These are phyloP conservation scores for Siderastrea siderea DNA, from an alignment of 92 coral and sea anemone species.

Conservation along the genomic window DNA sequence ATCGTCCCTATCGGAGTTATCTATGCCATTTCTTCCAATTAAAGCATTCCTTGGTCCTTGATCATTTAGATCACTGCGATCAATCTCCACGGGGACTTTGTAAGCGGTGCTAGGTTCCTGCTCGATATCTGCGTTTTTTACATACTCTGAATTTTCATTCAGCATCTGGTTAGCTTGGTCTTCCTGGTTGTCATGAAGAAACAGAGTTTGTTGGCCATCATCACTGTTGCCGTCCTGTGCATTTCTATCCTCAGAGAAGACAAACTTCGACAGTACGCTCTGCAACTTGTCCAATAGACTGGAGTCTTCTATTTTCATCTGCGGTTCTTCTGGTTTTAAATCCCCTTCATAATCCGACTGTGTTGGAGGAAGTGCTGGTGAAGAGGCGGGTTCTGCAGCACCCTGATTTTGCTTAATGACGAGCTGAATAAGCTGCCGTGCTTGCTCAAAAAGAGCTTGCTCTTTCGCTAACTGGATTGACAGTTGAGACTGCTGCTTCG, in stretches of 20 bases:
- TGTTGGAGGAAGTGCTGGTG: neutral
- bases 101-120: neutral
- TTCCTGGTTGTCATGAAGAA: conserved; percentile 7
- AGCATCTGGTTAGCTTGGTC: conserved; percentile 9
- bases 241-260: conserved; percentile 24
- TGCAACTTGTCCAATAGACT: conserved; percentile 38
- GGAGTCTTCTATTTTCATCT: neutral
- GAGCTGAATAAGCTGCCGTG: conserved; percentile 25
- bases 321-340: neutral
- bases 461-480: conserved; percentile 46
- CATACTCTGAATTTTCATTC: neutral
- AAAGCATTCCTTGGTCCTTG: conserved; percentile 25
- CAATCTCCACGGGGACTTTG: conserved; percentile 30
- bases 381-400: neutral
- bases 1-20: neutral
- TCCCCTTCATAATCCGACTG: conserved; percentile 18
- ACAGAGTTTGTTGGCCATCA: conserved; percentile 29
- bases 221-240: conserved; percentile 7
- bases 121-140: neutral
- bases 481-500: conserved; percentile 31
- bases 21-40: conserved; percentile 19
- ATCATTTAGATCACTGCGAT: conserved; percentile 23
- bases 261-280: conserved; percentile 28
- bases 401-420: conserved; percentile 15
- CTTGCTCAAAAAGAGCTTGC: conserved; percentile 49